Conservation (phyloP, 2,113 vertebrate genomes). For the Cottus gobio region DNA sequence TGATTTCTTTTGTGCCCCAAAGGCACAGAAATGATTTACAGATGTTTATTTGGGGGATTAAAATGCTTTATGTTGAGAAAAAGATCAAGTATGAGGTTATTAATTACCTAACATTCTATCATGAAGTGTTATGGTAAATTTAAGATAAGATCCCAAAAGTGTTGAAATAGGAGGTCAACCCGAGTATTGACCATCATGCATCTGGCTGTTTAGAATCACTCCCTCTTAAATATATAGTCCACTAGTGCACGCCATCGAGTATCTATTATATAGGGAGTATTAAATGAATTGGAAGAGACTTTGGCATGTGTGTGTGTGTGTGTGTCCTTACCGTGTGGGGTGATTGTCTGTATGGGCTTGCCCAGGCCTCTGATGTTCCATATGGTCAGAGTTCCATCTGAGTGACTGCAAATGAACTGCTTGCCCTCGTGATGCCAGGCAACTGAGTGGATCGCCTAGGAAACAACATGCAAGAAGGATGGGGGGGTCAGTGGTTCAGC, state of each 20-base stretch:
- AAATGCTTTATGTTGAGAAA: neutral
- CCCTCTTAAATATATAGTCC: too few species aligned
- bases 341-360: slow-evolving; percentile 97
- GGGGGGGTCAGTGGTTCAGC: slow-evolving; percentile 37
- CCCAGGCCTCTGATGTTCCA: slow-evolving; percentile 95
- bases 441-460: slow-evolving; percentile 97
- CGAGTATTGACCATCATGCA: neutral
- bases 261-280: neutral
- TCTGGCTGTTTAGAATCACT: neutral
- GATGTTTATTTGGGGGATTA: neutral
- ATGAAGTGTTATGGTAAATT: neutral
- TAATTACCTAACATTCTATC: neutral
- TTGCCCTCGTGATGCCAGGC: slow-evolving; percentile 99
- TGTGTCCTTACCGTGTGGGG: slow-evolving; percentile 92
- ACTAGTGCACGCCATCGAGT: neutral
- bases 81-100: neutral
- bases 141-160: neutral
- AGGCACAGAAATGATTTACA: neutral
- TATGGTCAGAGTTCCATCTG: slow-evolving; percentile 97
- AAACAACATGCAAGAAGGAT: slow-evolving; percentile 56
- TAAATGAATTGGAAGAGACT: neutral
- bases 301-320: neutral
- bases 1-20: neutral
- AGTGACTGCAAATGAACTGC: slow-evolving; percentile 99
- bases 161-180: neutral